Base-by-base conservation (phyloP, 1,140 invertebrate species). In the Forficula auricularia region DNA sequence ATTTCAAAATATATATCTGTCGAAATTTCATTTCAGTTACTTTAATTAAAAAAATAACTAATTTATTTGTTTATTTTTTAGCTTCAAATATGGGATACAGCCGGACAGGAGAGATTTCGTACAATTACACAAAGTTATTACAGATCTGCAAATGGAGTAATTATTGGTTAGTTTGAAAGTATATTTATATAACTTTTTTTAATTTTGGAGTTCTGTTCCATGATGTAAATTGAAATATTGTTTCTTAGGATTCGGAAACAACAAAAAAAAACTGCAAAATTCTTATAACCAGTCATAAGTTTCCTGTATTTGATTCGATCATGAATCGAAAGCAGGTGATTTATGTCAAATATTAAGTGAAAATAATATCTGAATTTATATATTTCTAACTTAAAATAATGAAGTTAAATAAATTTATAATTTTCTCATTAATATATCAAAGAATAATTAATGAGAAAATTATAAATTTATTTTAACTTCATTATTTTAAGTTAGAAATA, bases 91-190 rank as follows among this genome's bases (percentile, higher is more conserved):
- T 95, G 84, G 87, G 87, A 94, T 60, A 94, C 87, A 19, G 87
- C 87, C 38, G 87, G 88, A 1, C 87, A 92, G 58, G 88, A 94
- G 61, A 68, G 86, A 52, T 91, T 90, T 65, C 71, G 86, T 48
- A 84, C 87, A n/a, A 81, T 92, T 52, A 88, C 87, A 3, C 87
- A 90, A 52, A 91, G 87, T 65, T 92, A 92, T 60, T 92, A 91
- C 63, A 74, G 89, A 60, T 88, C 85, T 42, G 86, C 88, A 15
- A 83, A 89, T 64, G 86, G 86, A 46, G 84, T 89, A 35, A 81
- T 94, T 46, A 73, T 88, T 55, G 80, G 82, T 61, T 73, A 71
- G 51, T 70, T 72, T 59, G 57, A 19, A 36, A n/a, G 31, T n/a
- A 9, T 32, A 32, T 9, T 9, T n/a, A 9, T 32, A 32, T 9